These are phyloP conservation scores for Brienomyrus longianalis DNA, from an alignment of 2,113 vertebrate species.

Conservation along the genomic window DNA sequence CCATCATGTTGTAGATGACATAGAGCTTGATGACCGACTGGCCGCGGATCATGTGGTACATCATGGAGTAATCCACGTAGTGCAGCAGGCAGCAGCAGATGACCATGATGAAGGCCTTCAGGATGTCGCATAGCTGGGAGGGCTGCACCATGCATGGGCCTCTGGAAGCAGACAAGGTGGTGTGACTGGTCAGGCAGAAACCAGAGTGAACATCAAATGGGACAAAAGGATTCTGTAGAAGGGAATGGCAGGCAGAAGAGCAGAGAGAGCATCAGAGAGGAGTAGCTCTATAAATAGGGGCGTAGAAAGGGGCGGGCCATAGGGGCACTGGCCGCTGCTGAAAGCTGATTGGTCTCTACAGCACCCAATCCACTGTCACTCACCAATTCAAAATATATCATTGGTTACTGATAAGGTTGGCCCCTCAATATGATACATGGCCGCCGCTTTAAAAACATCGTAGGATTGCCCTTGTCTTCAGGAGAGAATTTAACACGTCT, in stretches of 20 bases:
- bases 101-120: conserved; percentile 89
- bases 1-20: conserved; percentile 99
- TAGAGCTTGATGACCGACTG: conserved; percentile 99
- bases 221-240: not conserved
- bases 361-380: not conserved
- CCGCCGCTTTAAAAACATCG: too few relatives aligned
- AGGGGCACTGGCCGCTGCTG: not conserved
- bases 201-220: not conserved
- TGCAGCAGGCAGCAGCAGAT: conserved; percentile 96
- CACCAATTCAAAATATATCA: not conserved
- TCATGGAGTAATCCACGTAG: conserved; percentile 98
- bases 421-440: too few relatives aligned
- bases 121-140: conserved; percentile 91
- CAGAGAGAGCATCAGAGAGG: not conserved
- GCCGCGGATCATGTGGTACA: conserved; percentile 95
- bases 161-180: conserved; percentile 56
- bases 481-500: not conserved
- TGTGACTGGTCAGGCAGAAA: not conserved
- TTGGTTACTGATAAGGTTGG: not conserved
- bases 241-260: not conserved
- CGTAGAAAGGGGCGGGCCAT: too few relatives aligned
- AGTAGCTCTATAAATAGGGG: not conserved
- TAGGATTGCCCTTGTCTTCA: not conserved
- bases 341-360: not conserved
- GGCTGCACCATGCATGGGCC: conserved; percentile 87